A percentile compares a stretch with the other conserved stretches of the same genome.
These are phyloP conservation scores for Coregonus clupeaformis DNA, from an alignment of 2,113 vertebrate species.

Conservation along the genomic window DNA sequence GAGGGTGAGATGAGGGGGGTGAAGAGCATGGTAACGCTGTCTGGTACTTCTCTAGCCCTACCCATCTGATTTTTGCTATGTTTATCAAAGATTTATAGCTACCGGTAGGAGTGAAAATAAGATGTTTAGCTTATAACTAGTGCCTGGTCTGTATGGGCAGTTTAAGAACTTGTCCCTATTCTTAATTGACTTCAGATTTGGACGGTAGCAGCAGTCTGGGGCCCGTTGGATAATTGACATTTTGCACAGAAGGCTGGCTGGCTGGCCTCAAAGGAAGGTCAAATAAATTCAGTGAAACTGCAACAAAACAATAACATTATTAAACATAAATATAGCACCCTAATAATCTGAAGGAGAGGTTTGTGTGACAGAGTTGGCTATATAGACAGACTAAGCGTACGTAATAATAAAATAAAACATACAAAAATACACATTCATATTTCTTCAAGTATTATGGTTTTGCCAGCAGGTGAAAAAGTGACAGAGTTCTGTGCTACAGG, in stretches of 20 bases:
- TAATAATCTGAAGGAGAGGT: background rate
- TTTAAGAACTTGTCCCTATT: background rate
- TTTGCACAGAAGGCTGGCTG: slow-evolving; percentile 17
- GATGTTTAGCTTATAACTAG: background rate
- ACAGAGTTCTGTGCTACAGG: slow-evolving; percentile 4
- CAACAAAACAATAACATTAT: background rate
- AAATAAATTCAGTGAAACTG: slow-evolving; percentile 15
- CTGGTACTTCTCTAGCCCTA: background rate
- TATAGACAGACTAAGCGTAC: slow-evolving; percentile 7
- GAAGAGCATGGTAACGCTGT: background rate
- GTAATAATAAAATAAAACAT: slow-evolving; percentile 19
- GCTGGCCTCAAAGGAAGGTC: background rate
- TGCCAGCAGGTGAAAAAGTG: slow-evolving; percentile 30
- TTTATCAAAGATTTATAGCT: background rate
- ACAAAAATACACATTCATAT: slow-evolving; percentile 6
- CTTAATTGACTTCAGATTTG: background rate
- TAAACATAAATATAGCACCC: background rate
- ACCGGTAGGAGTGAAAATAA: too few species aligned
- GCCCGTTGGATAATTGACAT: background rate
- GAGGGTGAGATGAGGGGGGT: background rate
- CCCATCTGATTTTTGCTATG: background rate
- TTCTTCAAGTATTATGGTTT: slow-evolving; percentile 29
- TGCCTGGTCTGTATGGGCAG: background rate
- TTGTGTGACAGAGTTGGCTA: slow-evolving; percentile 9
- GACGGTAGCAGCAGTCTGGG: background rate